Percentiles rank a stretch among this genome's conserved stretches.
phyloP scores from a whole-genome alignment of 2,888 invertebrate genomes.

The Diarsia dahlii region DNA sequence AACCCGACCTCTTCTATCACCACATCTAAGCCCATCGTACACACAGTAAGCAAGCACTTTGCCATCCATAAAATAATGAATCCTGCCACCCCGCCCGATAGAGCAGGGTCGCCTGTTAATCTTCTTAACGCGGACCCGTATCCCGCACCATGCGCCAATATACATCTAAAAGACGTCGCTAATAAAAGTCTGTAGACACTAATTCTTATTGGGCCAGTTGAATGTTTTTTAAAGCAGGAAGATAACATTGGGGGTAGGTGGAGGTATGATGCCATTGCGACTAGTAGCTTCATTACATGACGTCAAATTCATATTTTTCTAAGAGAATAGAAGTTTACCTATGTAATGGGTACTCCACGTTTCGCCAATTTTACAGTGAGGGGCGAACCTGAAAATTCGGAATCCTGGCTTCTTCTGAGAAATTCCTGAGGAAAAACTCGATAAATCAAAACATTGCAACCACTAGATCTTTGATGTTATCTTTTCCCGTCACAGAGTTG shows the following conservation, averaged over 20 bases:
- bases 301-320: background rate
- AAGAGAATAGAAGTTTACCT: background rate
- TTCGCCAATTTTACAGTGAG: background rate
- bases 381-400: background rate
- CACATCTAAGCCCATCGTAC: slow-evolving; percentile 7
- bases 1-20: background rate
- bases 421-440: background rate
- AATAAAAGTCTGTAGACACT: slow-evolving; percentile 59
- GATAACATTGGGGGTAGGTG: background rate
- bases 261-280: background rate
- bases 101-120: slow-evolving; percentile 65
- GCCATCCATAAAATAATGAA: slow-evolving; percentile 56
- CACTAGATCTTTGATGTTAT: background rate
- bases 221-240: slow-evolving; percentile 31
- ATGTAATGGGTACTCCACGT: background rate
- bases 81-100: slow-evolving; percentile 41
- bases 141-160: slow-evolving; percentile 56
- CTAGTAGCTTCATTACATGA: background rate
- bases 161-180: slow-evolving; percentile 58
- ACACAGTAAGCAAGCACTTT: slow-evolving; percentile 21
- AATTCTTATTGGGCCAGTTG: slow-evolving; percentile 31
- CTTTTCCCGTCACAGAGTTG: background rate
- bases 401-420: background rate
- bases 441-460: background rate
- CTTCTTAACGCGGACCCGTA: slow-evolving; percentile 64